Evolutionary conservation across 2,888 invertebrate genomes (phyloP).

Genomic region (Endotricha flammealis): DNA sequence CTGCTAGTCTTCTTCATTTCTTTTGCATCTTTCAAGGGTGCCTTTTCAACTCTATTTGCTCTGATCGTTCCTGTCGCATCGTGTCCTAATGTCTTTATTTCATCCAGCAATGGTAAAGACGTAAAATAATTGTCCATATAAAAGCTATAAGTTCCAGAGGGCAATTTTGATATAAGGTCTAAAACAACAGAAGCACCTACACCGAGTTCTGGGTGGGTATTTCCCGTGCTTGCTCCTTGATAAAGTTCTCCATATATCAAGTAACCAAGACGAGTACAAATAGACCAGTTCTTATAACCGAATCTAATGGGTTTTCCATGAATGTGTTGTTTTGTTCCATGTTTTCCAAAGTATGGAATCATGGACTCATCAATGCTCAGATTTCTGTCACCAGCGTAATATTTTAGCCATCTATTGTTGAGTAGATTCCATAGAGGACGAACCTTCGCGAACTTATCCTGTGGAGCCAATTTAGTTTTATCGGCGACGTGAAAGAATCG

Average conservation of each 20-base stretch:
- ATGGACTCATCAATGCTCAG: too few species aligned
- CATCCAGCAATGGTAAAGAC: constrained; percentile 11
- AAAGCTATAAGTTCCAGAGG: constrained; percentile 10
- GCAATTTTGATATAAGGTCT: constrained; percentile 9
- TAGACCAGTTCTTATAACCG: constrained; percentile 28
- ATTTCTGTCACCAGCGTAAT: constrained; percentile 21
- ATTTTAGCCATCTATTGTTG: constrained; percentile 25
- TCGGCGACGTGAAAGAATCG: constrained; percentile 29
- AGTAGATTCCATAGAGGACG: too few species aligned
- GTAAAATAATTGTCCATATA: constrained; percentile 16
- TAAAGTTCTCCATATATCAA: too few species aligned
- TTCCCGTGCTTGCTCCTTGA: constrained; percentile 13
- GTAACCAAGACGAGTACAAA: constrained; percentile 5
- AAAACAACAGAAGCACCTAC: constrained; percentile 14
- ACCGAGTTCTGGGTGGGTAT: not conserved
- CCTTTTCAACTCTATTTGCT: constrained; percentile 3
- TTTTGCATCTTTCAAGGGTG: not conserved
- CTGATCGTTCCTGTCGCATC: constrained; percentile 8
- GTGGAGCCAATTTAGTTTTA: constrained; percentile 22
- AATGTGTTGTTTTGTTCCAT: constrained; percentile 27
- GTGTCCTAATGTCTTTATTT: constrained; percentile 6
- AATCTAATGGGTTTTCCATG: constrained; percentile 27
- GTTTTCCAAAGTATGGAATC: constrained; percentile 34
- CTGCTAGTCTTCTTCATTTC: constrained; percentile 14
- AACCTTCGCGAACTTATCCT: constrained; percentile 31